A percentile compares a stretch with the other conserved stretches of the same genome.
Conservation (phyloP, 2,888 invertebrate genomes). For the Hemaris fuciformis region DNA sequence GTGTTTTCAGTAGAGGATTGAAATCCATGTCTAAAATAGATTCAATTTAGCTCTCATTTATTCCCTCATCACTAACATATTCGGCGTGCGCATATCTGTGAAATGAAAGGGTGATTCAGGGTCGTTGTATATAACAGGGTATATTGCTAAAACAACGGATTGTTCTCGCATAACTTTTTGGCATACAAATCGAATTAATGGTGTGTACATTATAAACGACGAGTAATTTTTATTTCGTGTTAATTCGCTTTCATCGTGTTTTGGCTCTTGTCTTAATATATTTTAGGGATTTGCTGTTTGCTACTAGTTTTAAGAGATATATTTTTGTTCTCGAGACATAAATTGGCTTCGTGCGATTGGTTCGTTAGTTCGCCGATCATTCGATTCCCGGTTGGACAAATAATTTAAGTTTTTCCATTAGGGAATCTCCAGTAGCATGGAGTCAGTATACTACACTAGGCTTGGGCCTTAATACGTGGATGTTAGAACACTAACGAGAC, state of each 20-base stretch:
- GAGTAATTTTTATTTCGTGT: conserved; percentile 56
- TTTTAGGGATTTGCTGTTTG: conserved; percentile 19
- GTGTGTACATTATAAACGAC: conserved; percentile 48
- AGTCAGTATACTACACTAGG: too few species aligned
- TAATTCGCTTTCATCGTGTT: conserved; percentile 41
- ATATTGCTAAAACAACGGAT: conserved; percentile 26
- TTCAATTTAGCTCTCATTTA: background rate
- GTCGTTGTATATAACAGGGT: background rate
- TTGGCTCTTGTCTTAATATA: conserved; percentile 23
- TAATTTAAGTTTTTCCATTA: too few species aligned
- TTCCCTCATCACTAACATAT: background rate
- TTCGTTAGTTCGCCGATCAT: too few species aligned
- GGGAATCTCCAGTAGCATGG: too few species aligned
- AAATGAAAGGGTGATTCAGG: background rate
- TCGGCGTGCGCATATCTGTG: background rate
- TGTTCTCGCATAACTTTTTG: conserved; percentile 36
- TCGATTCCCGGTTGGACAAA: too few species aligned
- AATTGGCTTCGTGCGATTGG: too few species aligned
- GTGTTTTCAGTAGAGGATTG: background rate
- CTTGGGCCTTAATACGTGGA: too few species aligned
- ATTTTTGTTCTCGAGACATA: too few species aligned
- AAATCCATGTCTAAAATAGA: background rate
- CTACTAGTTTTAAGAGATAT: too few species aligned
- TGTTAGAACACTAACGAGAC: too few species aligned
- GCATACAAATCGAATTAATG: conserved; percentile 58